Evolutionary conservation across 2,888 invertebrate species (phyloP).

Genomic region (Chalcosyrphus nemorum): DNA sequence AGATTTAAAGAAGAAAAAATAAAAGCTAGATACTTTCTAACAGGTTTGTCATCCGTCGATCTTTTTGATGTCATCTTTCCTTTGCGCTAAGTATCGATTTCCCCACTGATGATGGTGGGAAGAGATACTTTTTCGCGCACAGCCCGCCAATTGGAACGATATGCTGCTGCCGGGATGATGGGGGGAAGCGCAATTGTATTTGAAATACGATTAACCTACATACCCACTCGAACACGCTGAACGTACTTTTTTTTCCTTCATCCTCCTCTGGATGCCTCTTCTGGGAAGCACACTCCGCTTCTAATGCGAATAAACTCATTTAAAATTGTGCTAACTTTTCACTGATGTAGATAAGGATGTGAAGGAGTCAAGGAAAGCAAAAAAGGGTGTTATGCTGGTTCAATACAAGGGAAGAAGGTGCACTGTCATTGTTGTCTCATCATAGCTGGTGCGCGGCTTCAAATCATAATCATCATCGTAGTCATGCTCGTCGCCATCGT

Average conservation of each 20-base stretch:
- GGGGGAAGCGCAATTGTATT: slow-evolving; percentile 27
- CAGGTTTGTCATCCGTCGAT: not conserved
- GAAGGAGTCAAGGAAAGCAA: not conserved
- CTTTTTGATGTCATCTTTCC: slow-evolving; percentile 6
- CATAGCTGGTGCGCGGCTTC: not conserved
- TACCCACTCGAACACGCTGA: slow-evolving; percentile 24
- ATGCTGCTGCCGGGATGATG: not conserved
- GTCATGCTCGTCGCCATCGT: slow-evolving; percentile 21
- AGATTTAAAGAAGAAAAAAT: too few relatives aligned
- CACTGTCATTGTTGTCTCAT: slow-evolving; percentile 9
- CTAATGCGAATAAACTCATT: slow-evolving; percentile 51
- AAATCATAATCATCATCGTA: slow-evolving; percentile 11
- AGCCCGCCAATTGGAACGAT: not conserved
- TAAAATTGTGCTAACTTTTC: slow-evolving; percentile 30
- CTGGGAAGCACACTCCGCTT: not conserved
- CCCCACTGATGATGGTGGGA: not conserved
- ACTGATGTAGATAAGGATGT: not conserved
- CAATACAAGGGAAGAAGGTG: not conserved
- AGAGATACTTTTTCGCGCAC: not conserved
- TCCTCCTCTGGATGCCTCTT: too few relatives aligned
- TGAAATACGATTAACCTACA: slow-evolving; percentile 53
- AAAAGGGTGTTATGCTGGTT: not conserved
- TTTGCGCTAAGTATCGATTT: slow-evolving; percentile 15
- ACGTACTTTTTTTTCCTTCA: not conserved
- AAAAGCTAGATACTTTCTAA: not conserved